Evolutionary conservation across 2,113 vertebrate genomes (phyloP), one percentile per base, ranked within the genome.

Genomic region (Mionectes macconnelli): DNA sequence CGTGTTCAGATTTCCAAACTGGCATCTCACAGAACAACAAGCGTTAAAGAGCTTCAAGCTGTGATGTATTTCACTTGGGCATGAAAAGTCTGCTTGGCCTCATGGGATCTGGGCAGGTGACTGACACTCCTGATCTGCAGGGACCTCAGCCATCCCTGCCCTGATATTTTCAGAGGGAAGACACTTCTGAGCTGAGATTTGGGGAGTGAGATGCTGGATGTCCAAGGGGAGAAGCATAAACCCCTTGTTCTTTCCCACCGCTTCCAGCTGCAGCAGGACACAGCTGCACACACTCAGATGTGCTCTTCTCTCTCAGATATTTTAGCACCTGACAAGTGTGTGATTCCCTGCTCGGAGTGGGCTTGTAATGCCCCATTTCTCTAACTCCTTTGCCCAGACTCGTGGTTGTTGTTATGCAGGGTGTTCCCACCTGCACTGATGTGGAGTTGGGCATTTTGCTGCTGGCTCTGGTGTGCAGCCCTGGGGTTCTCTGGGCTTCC

Each of bases 191-290:
- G 7, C 23, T n/a, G n/a, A n/a, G n/a, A n/a, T n/a, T 40, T 40
- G 2, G 28, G 50, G 4, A 9, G 33, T 9, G 5, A 5, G 0
- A 2, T 19, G 14, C 47, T 24, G 12, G 1, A 5, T 60, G 4
- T 49, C n/a, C 17, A 1, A 19, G 50, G 63, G 53, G 52, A 55
- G 33, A 66, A 47, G 3, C 21, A 3, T 9, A 14, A 63, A 28
- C 22, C 23, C 21, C 2, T 0, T 1, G 5, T 53, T 66, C 40
- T 39, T 50, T 44, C 49, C 47, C 14, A 1, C 5, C 28, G 0
- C 6, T 25, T 15, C 5, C 14, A 49, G 3, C 25, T 3, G 8
- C 27, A 14, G 64, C 33, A 22, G 45, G 45, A 47, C 21, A 47
- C 45, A 47, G 45, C 45, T 47, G 12, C 47, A 47, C 47, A 24